phyloP scores from a whole-genome alignment of 2,888 invertebrate species.

The Yponomeuta plumbellus region DNA sequence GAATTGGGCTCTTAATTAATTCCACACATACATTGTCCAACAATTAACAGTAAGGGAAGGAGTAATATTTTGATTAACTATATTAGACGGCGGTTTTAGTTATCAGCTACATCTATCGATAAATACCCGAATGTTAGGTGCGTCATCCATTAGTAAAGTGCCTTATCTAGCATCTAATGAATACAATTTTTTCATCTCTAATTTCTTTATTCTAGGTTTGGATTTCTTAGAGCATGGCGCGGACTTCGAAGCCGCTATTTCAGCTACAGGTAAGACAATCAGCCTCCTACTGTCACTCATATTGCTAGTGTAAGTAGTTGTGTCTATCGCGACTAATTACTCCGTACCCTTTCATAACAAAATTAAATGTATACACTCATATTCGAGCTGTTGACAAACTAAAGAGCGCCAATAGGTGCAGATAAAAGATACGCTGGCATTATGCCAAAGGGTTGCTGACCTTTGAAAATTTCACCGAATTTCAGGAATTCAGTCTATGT shows the following conservation, averaged over 20 bases:
- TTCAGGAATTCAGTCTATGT: neutral
- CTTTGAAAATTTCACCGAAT: neutral
- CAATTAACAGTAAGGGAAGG: neutral
- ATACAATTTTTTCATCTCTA: neutral
- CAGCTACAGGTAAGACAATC: conserved; percentile 78
- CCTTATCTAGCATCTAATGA: neutral
- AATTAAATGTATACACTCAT: too few species aligned
- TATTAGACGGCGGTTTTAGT: neutral
- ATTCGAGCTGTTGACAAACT: too few species aligned
- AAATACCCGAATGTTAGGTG: neutral
- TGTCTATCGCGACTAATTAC: too few species aligned
- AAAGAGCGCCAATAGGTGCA: too few species aligned
- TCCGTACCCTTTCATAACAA: too few species aligned
- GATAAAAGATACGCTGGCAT: too few species aligned
- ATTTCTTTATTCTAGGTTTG: conserved; percentile 72
- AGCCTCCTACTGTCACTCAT: neutral
- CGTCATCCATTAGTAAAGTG: neutral
- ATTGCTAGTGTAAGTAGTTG: too few species aligned
- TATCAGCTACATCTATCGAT: neutral
- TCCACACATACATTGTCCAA: neutral
- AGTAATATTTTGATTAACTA: neutral
- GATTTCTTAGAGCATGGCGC: conserved; percentile 85
- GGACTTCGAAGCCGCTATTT: conserved; percentile 84
- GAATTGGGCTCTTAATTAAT: neutral
- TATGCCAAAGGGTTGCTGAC: neutral